Percentiles rank a stretch among this genome's conserved stretches.
Conservation (phyloP, 1,140 invertebrate genomes). For the Diuraphis noxia region DNA sequence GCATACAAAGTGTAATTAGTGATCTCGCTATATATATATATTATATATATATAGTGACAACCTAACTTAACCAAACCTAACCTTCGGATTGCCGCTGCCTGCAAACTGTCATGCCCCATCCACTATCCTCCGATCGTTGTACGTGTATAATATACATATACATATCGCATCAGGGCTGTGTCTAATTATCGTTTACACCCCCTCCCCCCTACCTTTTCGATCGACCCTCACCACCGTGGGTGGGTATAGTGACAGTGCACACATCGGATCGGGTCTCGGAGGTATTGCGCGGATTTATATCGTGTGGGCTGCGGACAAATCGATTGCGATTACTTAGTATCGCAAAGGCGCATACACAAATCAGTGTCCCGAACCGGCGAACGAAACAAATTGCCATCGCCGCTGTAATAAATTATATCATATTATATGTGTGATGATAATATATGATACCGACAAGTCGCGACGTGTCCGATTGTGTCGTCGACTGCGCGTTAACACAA, state of each 20-base stretch:
- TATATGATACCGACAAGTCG: not conserved
- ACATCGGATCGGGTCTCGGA: not conserved
- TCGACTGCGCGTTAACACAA: not conserved
- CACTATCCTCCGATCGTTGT: not conserved
- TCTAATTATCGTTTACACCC: constrained; percentile 20
- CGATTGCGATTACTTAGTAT: constrained; percentile 29
- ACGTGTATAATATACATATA: no score
- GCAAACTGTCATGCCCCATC: not conserved
- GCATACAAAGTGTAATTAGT: not conserved
- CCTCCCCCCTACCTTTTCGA: not conserved
- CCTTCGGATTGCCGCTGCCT: not conserved
- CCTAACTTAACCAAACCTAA: not conserved
- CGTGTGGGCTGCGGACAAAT: constrained; percentile 23
- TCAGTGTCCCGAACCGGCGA: not conserved
- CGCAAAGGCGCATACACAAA: not conserved
- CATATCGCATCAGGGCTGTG: not conserved
- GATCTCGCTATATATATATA: not conserved
- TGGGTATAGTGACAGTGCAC: not conserved
- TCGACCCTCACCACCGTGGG: not conserved
- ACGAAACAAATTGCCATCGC: not conserved
- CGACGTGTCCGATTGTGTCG: not conserved
- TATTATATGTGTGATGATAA: not conserved
- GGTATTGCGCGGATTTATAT: constrained; percentile 17
- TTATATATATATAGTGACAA: not conserved
- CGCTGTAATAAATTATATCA: not conserved